phyloP scores from a whole-genome alignment of 2,888 invertebrate genomes.

The Mythimna lalbum region DNA sequence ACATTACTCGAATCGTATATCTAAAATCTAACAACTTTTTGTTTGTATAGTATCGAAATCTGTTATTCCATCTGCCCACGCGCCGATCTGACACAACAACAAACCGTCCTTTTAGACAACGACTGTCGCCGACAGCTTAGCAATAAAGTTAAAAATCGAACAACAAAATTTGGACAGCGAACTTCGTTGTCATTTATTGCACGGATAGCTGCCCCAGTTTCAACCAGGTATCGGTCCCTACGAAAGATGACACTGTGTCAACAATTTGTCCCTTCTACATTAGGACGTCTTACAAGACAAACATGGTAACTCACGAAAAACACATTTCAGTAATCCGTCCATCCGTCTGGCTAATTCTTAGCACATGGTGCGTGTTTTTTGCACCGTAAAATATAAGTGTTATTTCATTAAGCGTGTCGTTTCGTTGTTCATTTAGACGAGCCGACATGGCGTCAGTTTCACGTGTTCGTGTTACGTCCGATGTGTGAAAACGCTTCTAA shows the following conservation, averaged over 20 bases:
- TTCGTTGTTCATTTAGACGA: conserved; percentile 69
- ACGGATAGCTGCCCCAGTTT: conserved; percentile 72
- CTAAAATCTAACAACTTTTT: conserved; percentile 59
- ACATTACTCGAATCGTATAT: conserved; percentile 42
- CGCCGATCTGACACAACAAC: conserved; percentile 79
- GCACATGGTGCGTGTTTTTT: conserved; percentile 87
- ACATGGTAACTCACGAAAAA: conserved; percentile 87
- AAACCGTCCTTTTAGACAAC: conserved; percentile 74
- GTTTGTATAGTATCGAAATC: conserved; percentile 58
- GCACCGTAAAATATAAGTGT: conserved; percentile 85
- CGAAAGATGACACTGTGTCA: conserved; percentile 89
- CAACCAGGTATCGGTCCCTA: conserved; percentile 84
- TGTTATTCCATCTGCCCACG: conserved; percentile 87
- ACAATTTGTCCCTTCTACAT: conserved; percentile 87
- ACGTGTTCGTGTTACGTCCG: conserved; percentile 69
- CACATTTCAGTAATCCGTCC: conserved; percentile 87
- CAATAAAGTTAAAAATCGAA: conserved; percentile 67
- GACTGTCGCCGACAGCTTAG: conserved; percentile 77
- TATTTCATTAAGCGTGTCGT: conserved; percentile 86
- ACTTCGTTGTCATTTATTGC: conserved; percentile 65
- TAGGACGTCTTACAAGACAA: conserved; percentile 86
- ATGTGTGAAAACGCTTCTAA: conserved; percentile 62
- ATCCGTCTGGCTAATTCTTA: conserved; percentile 86
- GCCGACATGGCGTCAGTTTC: conserved; percentile 62
- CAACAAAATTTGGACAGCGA: conserved; percentile 31